Evolutionary conservation across 2,888 invertebrate species (phyloP).

Genomic region (Strigamia maritima): DNA sequence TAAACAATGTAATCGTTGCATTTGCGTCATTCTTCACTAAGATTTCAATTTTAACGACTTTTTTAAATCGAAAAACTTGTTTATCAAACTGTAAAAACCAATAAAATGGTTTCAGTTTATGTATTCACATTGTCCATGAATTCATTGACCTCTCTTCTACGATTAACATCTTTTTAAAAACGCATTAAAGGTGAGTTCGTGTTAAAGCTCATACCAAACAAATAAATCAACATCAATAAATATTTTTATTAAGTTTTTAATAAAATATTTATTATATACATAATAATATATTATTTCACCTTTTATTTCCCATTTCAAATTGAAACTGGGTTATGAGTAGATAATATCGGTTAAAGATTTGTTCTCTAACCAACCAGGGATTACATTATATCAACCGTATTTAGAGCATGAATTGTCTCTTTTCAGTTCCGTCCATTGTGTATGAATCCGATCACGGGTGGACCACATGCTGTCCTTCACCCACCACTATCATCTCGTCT

Average conservation of each 20-base stretch:
- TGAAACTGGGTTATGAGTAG: conserved; percentile 26
- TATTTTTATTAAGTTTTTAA: background rate
- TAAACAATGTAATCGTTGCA: no score
- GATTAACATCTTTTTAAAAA: conserved; percentile 17
- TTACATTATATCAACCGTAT: background rate
- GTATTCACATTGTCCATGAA: background rate
- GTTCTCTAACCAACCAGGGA: conserved; percentile 16
- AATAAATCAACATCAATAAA: conserved; percentile 14
- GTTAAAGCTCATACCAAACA: background rate
- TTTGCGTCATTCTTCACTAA: no score
- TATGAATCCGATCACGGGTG: conserved; percentile 20
- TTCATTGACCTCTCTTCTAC: background rate
- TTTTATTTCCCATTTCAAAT: conserved; percentile 19
- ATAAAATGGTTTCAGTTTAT: background rate
- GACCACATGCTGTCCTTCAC: conserved; percentile 34
- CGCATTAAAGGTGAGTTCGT: conserved; percentile 13
- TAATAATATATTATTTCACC: background rate
- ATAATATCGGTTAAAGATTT: conserved; percentile 33
- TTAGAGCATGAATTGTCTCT: conserved; percentile 31
- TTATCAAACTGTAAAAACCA: background rate
- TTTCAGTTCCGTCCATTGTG: conserved; percentile 34
- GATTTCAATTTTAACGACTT: no score
- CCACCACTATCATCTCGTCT: conserved; percentile 6
- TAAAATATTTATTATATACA: background rate
- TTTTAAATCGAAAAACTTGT: no score